phyloP scores from a whole-genome alignment of 2,113 vertebrate genomes.

The Pelvicachromis taeniatus region DNA sequence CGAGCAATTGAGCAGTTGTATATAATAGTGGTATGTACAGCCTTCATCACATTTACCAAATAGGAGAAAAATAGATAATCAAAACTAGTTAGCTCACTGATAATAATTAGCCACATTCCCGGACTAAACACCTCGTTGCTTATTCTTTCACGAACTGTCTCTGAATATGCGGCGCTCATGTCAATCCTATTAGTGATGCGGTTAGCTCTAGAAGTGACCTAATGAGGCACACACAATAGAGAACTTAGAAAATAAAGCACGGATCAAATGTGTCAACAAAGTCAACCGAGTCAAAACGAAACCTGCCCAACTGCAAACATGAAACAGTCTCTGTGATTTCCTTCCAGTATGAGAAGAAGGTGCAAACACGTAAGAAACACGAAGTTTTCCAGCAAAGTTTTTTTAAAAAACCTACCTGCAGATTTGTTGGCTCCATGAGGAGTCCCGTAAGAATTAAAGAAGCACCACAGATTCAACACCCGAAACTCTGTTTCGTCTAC shows the following conservation, averaged over 20 bases:
- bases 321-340: background rate
- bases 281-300: background rate
- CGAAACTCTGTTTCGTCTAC: slow-evolving; percentile 1
- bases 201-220: background rate
- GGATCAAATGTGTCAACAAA: background rate
- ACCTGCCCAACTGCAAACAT: background rate
- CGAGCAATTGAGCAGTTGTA: background rate
- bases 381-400: background rate
- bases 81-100: background rate
- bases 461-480: background rate
- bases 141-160: background rate
- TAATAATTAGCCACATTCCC: background rate
- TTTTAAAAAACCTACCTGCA: slow-evolving; percentile 64
- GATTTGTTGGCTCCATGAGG: slow-evolving; percentile 70
- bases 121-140: background rate
- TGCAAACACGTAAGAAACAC: background rate
- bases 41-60: background rate
- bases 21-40: background rate
- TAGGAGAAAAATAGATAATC: background rate
- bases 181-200: background rate
- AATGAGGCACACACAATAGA: background rate
- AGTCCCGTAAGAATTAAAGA: background rate
- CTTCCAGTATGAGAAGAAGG: background rate
- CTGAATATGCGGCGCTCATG: background rate
- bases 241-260: background rate